A percentile compares a stretch with the other conserved stretches of the same genome.
Conservation (phyloP, 2,888 invertebrate genomes). For the Drosophila anomalipes region DNA sequence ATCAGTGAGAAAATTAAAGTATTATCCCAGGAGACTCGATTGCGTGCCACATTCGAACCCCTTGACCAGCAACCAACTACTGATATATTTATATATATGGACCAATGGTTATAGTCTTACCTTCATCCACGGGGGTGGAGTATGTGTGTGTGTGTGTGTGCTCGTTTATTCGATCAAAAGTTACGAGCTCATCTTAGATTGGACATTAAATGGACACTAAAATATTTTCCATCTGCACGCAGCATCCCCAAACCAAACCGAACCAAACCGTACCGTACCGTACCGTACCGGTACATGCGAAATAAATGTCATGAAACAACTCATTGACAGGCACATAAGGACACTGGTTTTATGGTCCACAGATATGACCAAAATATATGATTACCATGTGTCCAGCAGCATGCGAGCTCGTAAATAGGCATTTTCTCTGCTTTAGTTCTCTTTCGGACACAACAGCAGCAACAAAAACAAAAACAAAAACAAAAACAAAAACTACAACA, state of each 20-base stretch:
- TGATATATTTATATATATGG: conserved; percentile 33
- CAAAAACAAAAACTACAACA: neutral
- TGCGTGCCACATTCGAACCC: conserved; percentile 65
- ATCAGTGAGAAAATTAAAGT: conserved; percentile 82
- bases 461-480: conserved; percentile 22
- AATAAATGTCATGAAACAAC: conserved; percentile 84
- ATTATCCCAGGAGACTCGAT: conserved; percentile 76
- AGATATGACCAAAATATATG: conserved; percentile 85
- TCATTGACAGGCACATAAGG: conserved; percentile 85
- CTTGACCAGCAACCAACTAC: conserved; percentile 48
- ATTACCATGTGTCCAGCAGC: conserved; percentile 83
- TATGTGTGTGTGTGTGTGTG: conserved; percentile 39
- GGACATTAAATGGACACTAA: conserved; percentile 84
- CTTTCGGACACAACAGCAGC: conserved; percentile 28
- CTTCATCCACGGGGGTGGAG: conserved; percentile 23
- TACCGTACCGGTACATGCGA: conserved; percentile 63
- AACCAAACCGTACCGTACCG: conserved; percentile 13
- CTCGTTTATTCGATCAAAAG: conserved; percentile 84
- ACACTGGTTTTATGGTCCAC: conserved; percentile 84
- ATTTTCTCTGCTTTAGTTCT: conserved; percentile 79
- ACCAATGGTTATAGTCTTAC: conserved; percentile 35
- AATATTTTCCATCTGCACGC: conserved; percentile 84
- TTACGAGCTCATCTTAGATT: conserved; percentile 85
- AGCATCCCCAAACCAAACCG: conserved; percentile 59
- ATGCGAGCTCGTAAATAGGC: conserved; percentile 83